phyloP scores from a whole-genome alignment of 2,888 invertebrate genomes.

The Tridacna crocea region DNA sequence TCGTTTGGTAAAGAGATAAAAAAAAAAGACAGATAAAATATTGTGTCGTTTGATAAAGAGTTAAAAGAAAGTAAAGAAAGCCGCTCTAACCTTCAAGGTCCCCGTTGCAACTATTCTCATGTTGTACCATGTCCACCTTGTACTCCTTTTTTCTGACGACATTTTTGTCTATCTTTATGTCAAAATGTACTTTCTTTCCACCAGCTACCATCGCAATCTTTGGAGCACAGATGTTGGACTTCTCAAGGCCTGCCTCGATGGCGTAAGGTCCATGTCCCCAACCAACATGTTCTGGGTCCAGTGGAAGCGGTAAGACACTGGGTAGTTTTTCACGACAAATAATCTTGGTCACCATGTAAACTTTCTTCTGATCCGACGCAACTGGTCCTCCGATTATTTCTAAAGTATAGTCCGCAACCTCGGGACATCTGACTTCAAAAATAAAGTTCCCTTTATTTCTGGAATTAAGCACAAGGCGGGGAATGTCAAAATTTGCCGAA shows the following conservation, averaged over 20 bases:
- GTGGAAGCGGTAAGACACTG: slow-evolving; percentile 15
- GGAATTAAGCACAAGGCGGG: slow-evolving; percentile 36
- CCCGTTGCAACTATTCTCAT: neutral
- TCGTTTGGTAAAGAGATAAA: no score
- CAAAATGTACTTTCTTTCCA: slow-evolving; percentile 14
- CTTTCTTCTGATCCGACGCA: slow-evolving; percentile 8
- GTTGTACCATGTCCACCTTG: slow-evolving; percentile 14
- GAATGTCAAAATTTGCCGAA: slow-evolving; percentile 17
- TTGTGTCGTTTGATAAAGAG: no score
- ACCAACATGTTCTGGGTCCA: slow-evolving; percentile 26
- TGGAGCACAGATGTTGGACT: slow-evolving; percentile 37
- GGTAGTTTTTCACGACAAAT: slow-evolving; percentile 35
- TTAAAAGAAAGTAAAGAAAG: no score
- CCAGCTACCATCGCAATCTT: slow-evolving; percentile 27
- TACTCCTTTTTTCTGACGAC: neutral
- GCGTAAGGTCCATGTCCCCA: slow-evolving; percentile 45
- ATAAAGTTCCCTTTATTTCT: slow-evolving; percentile 44
- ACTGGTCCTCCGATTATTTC: slow-evolving; percentile 29
- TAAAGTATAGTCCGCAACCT: slow-evolving; percentile 34
- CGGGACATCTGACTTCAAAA: slow-evolving; percentile 47
- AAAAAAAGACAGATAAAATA: no score
- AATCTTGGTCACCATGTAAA: slow-evolving; percentile 35
- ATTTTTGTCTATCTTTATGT: neutral
- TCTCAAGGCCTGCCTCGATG: slow-evolving; percentile 25
- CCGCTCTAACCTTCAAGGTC: neutral